phyloP scores from a whole-genome alignment of 2,113 vertebrate species.

The Actenoides lindsayi region DNA sequence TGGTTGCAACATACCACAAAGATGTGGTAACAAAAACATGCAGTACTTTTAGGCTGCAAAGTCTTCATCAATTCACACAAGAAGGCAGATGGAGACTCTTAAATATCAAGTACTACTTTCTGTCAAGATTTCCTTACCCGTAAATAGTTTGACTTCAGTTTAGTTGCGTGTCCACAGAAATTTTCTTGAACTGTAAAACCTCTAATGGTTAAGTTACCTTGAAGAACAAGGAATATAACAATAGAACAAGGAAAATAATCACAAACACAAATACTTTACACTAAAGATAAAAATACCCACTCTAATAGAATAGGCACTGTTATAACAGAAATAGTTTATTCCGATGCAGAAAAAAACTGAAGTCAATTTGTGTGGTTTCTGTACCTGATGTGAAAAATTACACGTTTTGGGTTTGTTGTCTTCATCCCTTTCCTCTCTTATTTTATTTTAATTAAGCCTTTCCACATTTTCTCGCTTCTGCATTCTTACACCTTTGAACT shows the following conservation, averaged over 20 bases:
- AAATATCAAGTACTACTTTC: neutral
- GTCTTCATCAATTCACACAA: neutral
- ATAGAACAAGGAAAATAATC: neutral
- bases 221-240: neutral
- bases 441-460: neutral
- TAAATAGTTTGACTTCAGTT: conserved; percentile 78
- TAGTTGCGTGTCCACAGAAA: conserved; percentile 78
- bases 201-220: conserved; percentile 72
- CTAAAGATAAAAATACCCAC: neutral
- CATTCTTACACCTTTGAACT: neutral
- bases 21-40: neutral
- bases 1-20: neutral
- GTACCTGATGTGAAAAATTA: neutral
- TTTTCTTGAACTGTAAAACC: conserved; percentile 77
- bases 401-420: neutral
- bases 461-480: neutral
- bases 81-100: neutral
- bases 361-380: neutral
- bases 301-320: neutral
- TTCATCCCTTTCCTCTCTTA: neutral
- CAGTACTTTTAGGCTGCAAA: neutral
- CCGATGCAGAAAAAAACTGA: neutral
- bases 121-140: conserved; percentile 68
- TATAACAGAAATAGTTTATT: neutral
- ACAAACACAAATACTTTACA: neutral